These are phyloP conservation scores for Stenodera caucasica DNA, from an alignment of 2,888 invertebrate genomes.

Conservation along the genomic window DNA sequence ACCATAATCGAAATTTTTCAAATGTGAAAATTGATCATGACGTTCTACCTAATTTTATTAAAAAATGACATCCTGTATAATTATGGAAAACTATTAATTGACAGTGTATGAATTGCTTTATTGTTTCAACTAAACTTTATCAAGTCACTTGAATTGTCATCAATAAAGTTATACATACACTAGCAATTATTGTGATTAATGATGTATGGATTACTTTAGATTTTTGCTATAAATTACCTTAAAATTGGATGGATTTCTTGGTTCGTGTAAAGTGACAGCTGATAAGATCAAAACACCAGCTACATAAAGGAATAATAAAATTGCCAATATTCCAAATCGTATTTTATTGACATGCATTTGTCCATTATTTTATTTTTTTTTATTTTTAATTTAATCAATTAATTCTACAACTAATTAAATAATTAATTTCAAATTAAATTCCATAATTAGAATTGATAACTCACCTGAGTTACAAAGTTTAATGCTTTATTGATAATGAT, in stretches of 20 bases:
- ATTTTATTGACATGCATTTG: conserved; percentile 53
- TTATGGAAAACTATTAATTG: too few relatives aligned
- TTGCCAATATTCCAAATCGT: conserved; percentile 55
- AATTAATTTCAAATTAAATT: background rate
- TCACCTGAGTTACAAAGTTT: background rate
- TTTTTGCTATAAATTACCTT: too few relatives aligned
- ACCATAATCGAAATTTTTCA: conserved; percentile 45
- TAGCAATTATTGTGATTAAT: too few relatives aligned
- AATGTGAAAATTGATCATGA: conserved; percentile 19
- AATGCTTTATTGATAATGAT: background rate
- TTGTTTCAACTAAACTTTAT: conserved; percentile 2
- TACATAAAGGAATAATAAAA: conserved; percentile 53
- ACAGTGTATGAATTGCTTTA: conserved; percentile 26
- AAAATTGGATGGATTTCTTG: conserved; percentile 31
- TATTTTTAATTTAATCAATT: conserved; percentile 9
- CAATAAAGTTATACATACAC: too few relatives aligned
- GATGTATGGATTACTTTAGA: too few relatives aligned
- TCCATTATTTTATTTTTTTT: conserved; percentile 37
- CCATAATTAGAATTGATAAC: background rate
- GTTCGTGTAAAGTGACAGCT: conserved; percentile 55
- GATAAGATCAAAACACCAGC: conserved; percentile 55
- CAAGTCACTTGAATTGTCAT: too few relatives aligned
- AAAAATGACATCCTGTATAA: too few relatives aligned
- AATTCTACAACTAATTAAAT: conserved; percentile 7
- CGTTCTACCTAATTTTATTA: too few relatives aligned